Evolutionary conservation across 2,113 vertebrate genomes (phyloP).

Genomic region (Felis chaus): DNA sequence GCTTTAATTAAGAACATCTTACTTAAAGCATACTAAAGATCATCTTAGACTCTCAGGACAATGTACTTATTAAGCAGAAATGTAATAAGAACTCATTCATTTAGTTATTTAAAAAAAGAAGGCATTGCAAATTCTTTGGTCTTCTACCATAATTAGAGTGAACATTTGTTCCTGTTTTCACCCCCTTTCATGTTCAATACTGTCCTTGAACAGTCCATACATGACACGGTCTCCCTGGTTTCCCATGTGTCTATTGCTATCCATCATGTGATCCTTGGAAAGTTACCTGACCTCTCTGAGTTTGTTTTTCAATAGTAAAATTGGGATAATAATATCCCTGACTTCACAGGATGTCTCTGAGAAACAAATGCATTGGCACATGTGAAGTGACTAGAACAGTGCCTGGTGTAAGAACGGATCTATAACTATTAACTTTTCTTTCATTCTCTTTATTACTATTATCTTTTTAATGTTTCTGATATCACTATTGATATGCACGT

Average conservation of each 20-base stretch:
- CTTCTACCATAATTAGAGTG: not conserved
- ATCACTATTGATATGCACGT: not conserved
- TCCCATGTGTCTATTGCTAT: not conserved
- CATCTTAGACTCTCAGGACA: not conserved
- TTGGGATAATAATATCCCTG: not conserved
- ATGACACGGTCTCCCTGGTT: not conserved
- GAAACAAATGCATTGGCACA: not conserved
- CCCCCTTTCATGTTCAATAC: not conserved
- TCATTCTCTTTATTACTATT: not conserved
- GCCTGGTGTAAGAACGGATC: not conserved
- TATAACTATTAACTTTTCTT: not conserved
- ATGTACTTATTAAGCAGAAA: slow-evolving; percentile 11
- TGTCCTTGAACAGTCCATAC: not conserved
- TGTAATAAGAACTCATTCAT: slow-evolving; percentile 3
- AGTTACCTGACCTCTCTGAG: not conserved
- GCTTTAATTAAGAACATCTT: slow-evolving; percentile 15
- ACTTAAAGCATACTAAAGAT: slow-evolving; percentile 7
- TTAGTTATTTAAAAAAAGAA: not conserved
- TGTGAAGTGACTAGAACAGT: not conserved
- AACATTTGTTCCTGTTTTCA: not conserved
- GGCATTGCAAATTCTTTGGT: not conserved
- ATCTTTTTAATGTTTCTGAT: not conserved
- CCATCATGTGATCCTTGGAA: not conserved
- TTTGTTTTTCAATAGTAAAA: slow-evolving; percentile 2
- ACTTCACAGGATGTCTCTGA: not conserved